Evolutionary conservation across 1,140 invertebrate genomes (phyloP), one percentile per base, ranked within the genome.

Genomic region (Zaprionus ghesquierei): DNA sequence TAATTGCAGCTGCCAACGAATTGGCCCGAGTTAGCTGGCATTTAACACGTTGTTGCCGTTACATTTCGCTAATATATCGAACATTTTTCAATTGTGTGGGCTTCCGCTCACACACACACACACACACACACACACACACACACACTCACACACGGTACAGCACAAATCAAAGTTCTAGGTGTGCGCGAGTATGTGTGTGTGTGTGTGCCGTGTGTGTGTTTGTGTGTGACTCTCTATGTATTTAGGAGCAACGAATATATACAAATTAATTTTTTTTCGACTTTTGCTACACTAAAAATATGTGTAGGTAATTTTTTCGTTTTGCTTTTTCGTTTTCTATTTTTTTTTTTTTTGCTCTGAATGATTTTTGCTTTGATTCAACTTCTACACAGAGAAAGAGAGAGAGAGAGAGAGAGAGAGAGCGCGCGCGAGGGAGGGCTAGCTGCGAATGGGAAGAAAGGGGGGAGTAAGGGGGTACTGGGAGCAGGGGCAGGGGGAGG

Each of bases 171-270:
- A 46, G 18, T 46, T 75, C 65, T 60, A 75, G 75, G 70, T 69
- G n/a, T 35, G 9, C 44, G 60, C 55, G 15, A 33, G 29, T 41
- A 38, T 56, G 60, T 50, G 49, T 33, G 58, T 74, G 53, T 61
- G 44, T 75, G 54, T 78, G n/a, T n/a, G n/a, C n/a, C n/a, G n/a
- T 56, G 60, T 50, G 49, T 33, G 58, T 74, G 53, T 61, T 35
- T 75, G 54, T 78, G 44, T 81, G 75, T 77, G 46, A 66, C 18
- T 33, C 46, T 61, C 69, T 74, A 75, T 82, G 76, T 69, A 65
- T 81, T 85, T 85, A 80, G 81, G 82, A 87, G 81, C 81, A 85
- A 81, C 82, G 81, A 87, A 85, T 86, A 86, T 85, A 86, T 86
- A 86, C 82, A 81, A 89, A 82, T 77, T 85, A 69, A 79, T 82